Base-by-base conservation (phyloP, 1,140 invertebrate genomes). In the Aphaenogaster rudis region DNA sequence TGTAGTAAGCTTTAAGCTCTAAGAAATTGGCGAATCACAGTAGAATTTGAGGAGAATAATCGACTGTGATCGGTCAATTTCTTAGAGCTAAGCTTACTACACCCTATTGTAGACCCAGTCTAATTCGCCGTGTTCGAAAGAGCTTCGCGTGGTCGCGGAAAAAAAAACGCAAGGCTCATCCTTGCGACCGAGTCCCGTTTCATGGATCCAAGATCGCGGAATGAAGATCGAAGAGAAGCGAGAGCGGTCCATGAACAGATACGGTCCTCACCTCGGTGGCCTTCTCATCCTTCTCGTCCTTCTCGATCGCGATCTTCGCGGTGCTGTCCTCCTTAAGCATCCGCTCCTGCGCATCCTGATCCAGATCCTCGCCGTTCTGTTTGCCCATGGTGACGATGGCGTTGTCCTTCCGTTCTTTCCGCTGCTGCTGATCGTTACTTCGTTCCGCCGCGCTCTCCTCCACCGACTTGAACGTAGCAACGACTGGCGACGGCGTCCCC, bases 301-400 rank as follows among this genome's bases (percentile, higher is more conserved):
- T 66, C 36, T 66, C 63, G 21, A 96, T 96, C 33, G 96, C 94
- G 7, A 96, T 95, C 89, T 97, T 97, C 13, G 69, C 69, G 13
- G 69, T 7, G 1, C 96, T 96, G 5, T 97, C 97, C 66, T 96
- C 96, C 3, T 96, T 95, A 2, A 97, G 96, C 96, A 97, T 97
- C 89, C 97, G 97, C 92, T 97, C 97, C 78, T 96, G 96, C 5
- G 96, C 97, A 6, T 96, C 97, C 93, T 97, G 97, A 48, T 95
- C 93, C 78, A 93, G 76, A 1, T 94, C 95, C 3, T 94, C 94
- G 7, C 92, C 94, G 61, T 95, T 95, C 71, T 95, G 94, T 45
- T 94, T 95, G 33, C 90, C 93, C 95, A 96, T 96, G 15, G 45
- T 11, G 48, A 0, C 4, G 1, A 63, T 33, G 21, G 7, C 15